Conservation (phyloP, 2,888 invertebrate species). For the Callyntrura sp. region DNA sequence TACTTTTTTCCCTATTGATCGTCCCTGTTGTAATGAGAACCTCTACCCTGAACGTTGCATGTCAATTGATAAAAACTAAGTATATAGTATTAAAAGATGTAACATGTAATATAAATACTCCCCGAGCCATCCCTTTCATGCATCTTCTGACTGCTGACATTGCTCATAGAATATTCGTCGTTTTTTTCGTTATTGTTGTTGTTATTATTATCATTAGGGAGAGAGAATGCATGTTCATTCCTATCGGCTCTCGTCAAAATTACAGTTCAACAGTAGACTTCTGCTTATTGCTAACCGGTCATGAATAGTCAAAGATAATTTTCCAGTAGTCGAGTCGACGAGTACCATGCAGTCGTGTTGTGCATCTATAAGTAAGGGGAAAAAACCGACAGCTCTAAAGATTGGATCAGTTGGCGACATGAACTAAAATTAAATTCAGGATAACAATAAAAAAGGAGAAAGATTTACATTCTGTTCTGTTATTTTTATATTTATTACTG, state of each 20-base stretch:
- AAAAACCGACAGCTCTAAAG: background rate
- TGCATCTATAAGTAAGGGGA: slow-evolving; percentile 38
- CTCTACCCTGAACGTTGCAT: slow-evolving; percentile 10
- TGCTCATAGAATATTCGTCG: background rate
- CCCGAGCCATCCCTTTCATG: background rate
- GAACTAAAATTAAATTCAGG: slow-evolving; percentile 45
- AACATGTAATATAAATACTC: slow-evolving; percentile 14
- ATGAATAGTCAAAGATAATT: slow-evolving; percentile 70
- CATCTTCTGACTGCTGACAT: background rate
- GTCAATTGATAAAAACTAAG: slow-evolving; percentile 26
- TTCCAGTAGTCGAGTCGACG: slow-evolving; percentile 54
- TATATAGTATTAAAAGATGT: background rate
- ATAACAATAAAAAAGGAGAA: slow-evolving; percentile 23
- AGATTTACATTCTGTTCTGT: slow-evolving; percentile 17
- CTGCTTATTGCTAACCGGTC: slow-evolving; percentile 64
- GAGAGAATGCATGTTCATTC: slow-evolving; percentile 25
- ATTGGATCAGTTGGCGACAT: slow-evolving; percentile 54
- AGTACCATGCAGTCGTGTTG: slow-evolving; percentile 46
- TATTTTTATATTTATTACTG: slow-evolving; percentile 26
- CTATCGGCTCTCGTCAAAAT: slow-evolving; percentile 58
- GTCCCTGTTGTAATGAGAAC: slow-evolving; percentile 30
- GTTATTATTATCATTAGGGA: slow-evolving; percentile 14
- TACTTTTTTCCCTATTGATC: slow-evolving; percentile 16
- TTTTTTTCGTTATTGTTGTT: slow-evolving; percentile 13
- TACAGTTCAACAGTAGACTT: slow-evolving; percentile 50